Percentiles rank a stretch among this genome's conserved stretches.
Conservation (phyloP, 2,888 invertebrate genomes). For the Chaitophorus viminalis region DNA sequence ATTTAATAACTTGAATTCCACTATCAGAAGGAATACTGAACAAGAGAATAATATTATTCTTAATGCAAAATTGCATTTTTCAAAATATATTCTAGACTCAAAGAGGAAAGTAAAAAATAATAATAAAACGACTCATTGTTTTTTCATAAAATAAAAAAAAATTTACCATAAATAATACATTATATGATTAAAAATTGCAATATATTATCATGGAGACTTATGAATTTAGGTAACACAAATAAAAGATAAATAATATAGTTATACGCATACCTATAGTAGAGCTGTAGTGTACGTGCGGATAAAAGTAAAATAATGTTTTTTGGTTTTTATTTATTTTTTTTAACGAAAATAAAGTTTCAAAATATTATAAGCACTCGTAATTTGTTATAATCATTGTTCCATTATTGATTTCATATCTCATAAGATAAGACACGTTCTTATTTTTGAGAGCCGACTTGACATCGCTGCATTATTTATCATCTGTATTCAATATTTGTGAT, state of each 20-base stretch:
- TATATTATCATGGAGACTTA: not conserved
- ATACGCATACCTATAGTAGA: too few species aligned
- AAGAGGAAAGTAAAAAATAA: not conserved
- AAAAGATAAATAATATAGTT: not conserved
- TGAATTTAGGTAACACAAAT: not conserved
- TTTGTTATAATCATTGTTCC: too few species aligned
- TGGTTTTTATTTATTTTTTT: too few species aligned
- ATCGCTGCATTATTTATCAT: not conserved
- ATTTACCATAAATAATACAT: not conserved
- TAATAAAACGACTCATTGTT: not conserved
- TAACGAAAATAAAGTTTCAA: too few species aligned
- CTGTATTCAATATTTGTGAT: not conserved
- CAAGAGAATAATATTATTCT: conserved; percentile 12
- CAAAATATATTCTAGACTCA: not conserved
- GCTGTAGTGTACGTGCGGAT: too few species aligned
- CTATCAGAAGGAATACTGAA: conserved; percentile 7
- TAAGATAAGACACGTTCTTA: not conserved
- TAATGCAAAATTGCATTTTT: not conserved
- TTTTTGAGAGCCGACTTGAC: not conserved
- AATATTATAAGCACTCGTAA: too few species aligned
- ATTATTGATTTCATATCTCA: not conserved
- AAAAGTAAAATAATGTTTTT: too few species aligned
- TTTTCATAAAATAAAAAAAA: not conserved
- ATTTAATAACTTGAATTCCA: not conserved
- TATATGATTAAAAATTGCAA: not conserved